A percentile compares a stretch with the other conserved stretches of the same genome.
phyloP scores from a whole-genome alignment of 1,140 invertebrate genomes.

The Drosophila azteca region DNA sequence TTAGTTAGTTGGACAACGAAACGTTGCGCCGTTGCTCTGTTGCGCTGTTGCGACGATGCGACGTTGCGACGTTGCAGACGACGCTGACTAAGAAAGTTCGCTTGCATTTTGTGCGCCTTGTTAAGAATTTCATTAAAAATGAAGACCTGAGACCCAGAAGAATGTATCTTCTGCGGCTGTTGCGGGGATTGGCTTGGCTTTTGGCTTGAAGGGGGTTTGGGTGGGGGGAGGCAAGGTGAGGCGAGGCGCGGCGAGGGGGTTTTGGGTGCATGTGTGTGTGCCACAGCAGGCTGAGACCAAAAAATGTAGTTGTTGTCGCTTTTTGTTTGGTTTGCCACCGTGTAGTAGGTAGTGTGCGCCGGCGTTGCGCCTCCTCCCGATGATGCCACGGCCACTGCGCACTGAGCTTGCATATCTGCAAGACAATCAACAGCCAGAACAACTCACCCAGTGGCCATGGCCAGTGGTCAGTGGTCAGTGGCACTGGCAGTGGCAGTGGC shows the following conservation, averaged over 20 bases:
- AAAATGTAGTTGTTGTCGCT: slow-evolving; percentile 80
- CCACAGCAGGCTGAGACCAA: slow-evolving; percentile 60
- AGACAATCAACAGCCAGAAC: slow-evolving; percentile 68
- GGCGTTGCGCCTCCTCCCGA: slow-evolving; percentile 62
- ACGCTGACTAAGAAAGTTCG: slow-evolving; percentile 33
- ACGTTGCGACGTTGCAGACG: neutral
- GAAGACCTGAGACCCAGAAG: slow-evolving; percentile 82
- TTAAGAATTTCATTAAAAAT: slow-evolving; percentile 83
- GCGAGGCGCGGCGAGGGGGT: too few relatives aligned
- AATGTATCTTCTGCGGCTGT: slow-evolving; percentile 57
- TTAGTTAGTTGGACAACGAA: slow-evolving; percentile 68
- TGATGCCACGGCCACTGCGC: neutral
- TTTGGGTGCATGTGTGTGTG: slow-evolving; percentile 17
- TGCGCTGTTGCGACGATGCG: neutral
- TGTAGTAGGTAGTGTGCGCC: slow-evolving; percentile 77
- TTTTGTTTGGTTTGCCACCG: slow-evolving; percentile 77
- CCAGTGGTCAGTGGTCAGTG: slow-evolving; percentile 53
- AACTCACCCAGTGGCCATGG: slow-evolving; percentile 64
- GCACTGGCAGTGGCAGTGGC: slow-evolving; percentile 41
- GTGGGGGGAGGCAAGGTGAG: too few relatives aligned
- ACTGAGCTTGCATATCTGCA: slow-evolving; percentile 72
- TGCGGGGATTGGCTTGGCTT: too few relatives aligned
- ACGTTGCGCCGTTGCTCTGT: slow-evolving; percentile 16
- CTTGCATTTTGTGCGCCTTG: slow-evolving; percentile 80
- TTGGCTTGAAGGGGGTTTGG: too few relatives aligned